Base-by-base conservation (phyloP, 2,888 invertebrate genomes). In the Apantesis nais region DNA sequence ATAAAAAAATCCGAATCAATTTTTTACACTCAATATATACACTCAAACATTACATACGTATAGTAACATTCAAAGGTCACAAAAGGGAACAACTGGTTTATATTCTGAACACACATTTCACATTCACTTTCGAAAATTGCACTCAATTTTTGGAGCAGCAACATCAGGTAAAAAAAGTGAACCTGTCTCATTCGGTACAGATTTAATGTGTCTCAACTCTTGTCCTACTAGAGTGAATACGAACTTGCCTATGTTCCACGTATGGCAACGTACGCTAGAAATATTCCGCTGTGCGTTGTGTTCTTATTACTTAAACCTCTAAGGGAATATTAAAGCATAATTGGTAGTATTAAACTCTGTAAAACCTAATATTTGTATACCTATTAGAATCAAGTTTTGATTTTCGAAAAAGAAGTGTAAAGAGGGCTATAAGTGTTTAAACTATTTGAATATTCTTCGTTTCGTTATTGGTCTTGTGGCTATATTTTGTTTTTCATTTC, bases 81-180 rank as follows among this genome's bases (percentile, higher is more conserved):
- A 62, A 73, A 73, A 77, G 66, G 75, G 66, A 72, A 73, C n/a
- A 73, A 74, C 79, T 75, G 75, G 79, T 81, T 79, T 39, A 55
- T 68, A 62, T 62, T 68, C 44, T 62, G 65, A 61, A 68, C 25
- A 68, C 70, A 71, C 61, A 71, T 71, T 68, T 73, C 70, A 74
- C 75, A 31, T 74, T 80, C 69, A 79, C 82, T 80, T 80, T 81
- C 72, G 72, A 81, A 79, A 74, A 71, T 63, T 68, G 73, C 71
- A 75, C 75, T 74, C 79, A 71, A 70, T 81, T 77, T 71, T 78
- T 52, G 73, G 73, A 81, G 78, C 73, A 79, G 72, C 71, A 39
- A 61, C 74, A 72, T 66, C 71, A 65, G 67, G 66, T 66, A 70
- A 75, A 72, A 34, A 74, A 72, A 64, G 69, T 48, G 60, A 34